These are phyloP conservation scores for Listronotus oregonensis DNA, from an alignment of 1,140 invertebrate genomes.

Conservation along the genomic window DNA sequence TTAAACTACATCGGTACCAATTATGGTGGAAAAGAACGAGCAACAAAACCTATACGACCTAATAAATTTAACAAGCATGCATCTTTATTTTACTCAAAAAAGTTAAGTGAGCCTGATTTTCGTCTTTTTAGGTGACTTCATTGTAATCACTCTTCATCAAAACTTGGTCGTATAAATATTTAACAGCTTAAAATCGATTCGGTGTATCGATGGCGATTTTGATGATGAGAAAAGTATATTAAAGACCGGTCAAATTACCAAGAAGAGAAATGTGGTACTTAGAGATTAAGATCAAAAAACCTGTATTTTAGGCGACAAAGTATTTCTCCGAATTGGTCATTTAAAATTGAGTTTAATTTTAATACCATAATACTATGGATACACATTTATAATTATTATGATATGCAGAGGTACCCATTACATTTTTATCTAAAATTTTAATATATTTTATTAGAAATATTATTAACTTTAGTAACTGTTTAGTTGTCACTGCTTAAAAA, in stretches of 20 bases:
- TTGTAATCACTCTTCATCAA: conserved; percentile 6
- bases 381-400: too few relatives aligned
- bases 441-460: too few relatives aligned
- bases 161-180: conserved; percentile 4
- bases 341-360: too few relatives aligned
- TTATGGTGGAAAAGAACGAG: neutral
- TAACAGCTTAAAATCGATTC: conserved; percentile 6
- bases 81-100: neutral
- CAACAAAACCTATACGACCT: neutral
- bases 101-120: neutral
- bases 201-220: conserved; percentile 2
- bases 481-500: too few relatives aligned
- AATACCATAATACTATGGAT: too few relatives aligned
- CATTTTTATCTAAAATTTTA: too few relatives aligned
- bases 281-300: too few relatives aligned
- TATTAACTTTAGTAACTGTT: too few relatives aligned
- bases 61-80: conserved; percentile 3
- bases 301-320: too few relatives aligned
- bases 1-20: conserved; percentile 9
- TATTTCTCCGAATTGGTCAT: too few relatives aligned
- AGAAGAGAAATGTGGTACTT: neutral
- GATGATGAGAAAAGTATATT: conserved; percentile 1
- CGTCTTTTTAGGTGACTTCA: neutral
- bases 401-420: too few relatives aligned
- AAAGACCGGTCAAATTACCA: neutral